These are phyloP conservation scores for Pantala flavescens DNA, from an alignment of 1,140 invertebrate genomes.

Conservation along the genomic window DNA sequence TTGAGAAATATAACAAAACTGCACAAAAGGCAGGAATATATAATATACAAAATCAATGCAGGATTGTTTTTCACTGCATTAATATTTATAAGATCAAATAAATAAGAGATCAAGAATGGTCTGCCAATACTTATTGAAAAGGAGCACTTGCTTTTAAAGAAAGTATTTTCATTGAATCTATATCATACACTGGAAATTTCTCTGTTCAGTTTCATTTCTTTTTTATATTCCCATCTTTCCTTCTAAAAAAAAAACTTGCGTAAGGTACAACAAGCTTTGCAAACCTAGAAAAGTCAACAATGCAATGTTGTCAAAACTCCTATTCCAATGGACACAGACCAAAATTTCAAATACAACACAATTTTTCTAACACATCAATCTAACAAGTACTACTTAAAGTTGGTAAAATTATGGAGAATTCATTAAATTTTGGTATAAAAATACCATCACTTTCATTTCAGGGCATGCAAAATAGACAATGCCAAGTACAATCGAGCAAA, in stretches of 20 bases:
- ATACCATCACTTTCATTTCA: no score
- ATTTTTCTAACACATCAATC: no score
- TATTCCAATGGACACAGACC: no score
- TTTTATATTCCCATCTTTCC: not conserved
- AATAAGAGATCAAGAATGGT: not conserved
- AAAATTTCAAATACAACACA: no score
- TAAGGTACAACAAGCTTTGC: no score
- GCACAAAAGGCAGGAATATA: slow-evolving; percentile 1
- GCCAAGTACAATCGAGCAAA: not conserved
- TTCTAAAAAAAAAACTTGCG: not conserved
- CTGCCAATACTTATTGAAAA: not conserved
- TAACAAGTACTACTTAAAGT: no score
- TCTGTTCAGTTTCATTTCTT: not conserved
- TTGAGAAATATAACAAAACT: not conserved
- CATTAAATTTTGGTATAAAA: no score
- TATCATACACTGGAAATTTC: not conserved
- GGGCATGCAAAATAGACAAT: not conserved
- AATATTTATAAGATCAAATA: not conserved
- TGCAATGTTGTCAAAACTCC: no score
- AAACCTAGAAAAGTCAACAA: no score
- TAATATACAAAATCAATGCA: not conserved
- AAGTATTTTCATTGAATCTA: not conserved
- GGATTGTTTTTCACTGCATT: not conserved
- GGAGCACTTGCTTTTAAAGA: not conserved
- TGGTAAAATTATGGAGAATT: no score